A percentile compares a stretch with the other conserved stretches of the same genome.
These are phyloP conservation scores for Varecia variegata DNA, from an alignment of 2,797 vertebrate species.

Conservation along the genomic window DNA sequence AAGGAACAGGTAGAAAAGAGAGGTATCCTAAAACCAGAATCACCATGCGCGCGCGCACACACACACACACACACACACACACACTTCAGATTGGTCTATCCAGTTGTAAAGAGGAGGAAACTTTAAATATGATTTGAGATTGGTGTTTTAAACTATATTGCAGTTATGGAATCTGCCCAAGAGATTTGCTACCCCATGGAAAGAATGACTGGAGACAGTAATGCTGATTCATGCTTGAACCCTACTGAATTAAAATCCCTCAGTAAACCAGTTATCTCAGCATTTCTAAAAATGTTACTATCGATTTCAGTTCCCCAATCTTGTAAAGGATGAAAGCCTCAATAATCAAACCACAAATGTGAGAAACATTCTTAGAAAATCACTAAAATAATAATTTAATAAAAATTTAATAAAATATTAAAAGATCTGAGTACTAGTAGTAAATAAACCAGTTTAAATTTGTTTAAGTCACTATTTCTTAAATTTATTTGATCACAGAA, in stretches of 20 bases:
- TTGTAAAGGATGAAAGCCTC: not conserved
- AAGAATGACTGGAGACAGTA: not conserved
- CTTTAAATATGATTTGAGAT: not conserved
- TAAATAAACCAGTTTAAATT: conserved; percentile 10
- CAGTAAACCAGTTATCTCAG: not conserved
- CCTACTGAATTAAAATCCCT: not conserved
- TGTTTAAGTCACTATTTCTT: not conserved
- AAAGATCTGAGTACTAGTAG: not conserved
- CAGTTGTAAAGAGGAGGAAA: not conserved
- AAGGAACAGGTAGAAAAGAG: not conserved
- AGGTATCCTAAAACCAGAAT: not conserved
- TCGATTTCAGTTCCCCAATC: not conserved
- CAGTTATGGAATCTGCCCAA: not conserved
- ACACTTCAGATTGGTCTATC: not conserved
- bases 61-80: not conserved
- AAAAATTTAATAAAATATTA: not conserved
- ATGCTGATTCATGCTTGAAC: not conserved
- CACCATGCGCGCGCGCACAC: not conserved
- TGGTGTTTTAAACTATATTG: not conserved
- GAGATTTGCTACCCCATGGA: not conserved
- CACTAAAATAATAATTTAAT: not conserved
- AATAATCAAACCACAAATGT: not conserved
- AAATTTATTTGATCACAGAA: not conserved
- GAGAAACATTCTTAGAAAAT: conserved; percentile 11
- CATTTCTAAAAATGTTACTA: not conserved